Base-by-base conservation (phyloP, 1,140 invertebrate genomes). In the silkworm (Bombyx mori) region DNA sequence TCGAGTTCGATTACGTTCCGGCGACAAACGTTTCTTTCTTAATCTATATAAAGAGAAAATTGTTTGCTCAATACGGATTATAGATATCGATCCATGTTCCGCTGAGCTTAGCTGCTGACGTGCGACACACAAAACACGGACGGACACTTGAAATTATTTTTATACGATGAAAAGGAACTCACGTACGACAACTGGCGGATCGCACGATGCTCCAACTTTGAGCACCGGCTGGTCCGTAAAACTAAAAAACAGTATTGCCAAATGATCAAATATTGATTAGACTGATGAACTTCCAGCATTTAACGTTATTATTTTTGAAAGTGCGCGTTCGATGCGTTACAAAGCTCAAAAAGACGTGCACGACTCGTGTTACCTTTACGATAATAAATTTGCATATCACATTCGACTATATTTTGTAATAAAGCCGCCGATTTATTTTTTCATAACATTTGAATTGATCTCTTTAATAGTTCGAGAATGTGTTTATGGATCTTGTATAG, bases 251-350 rank as follows among this genome's bases (percentile, higher is more conserved):
- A 81, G 71, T 83, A 85, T 86, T 86, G 83, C 83, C 83, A 86
- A 86, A 86, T 86, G 75, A 86, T 82, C 78, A 82, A 73, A 82
- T 75, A 75, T 66, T 76, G 69, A 76, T 82, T 84, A 86, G 83
- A 86, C 83, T 86, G 83, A 86, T 75, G 68, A 35, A 44, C 10
- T 42, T 69, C 56, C 48, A 12, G 22, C n/a, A 22, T 49, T n/a
- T 18, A 49, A 49, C 48, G 48, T n/a, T 49, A 49, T 18, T 18
- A 49, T 49, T 49, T 49, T 49, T 7, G 12, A 49, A 54, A 7
- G 12, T 6, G 52, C 42, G 52, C 44, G 42, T 42, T 52, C n/a
- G 49, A 7, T n/a, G 10, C 52, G 35, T 43, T 4, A 54, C 44
- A 8, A 52, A 42, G 48, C 61, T 62, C 56, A 58, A 49, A 54